Evolutionary conservation across 64 coral and sea anemone genomes (phyloP).

Genomic region (Pachyseris speciosa): DNA sequence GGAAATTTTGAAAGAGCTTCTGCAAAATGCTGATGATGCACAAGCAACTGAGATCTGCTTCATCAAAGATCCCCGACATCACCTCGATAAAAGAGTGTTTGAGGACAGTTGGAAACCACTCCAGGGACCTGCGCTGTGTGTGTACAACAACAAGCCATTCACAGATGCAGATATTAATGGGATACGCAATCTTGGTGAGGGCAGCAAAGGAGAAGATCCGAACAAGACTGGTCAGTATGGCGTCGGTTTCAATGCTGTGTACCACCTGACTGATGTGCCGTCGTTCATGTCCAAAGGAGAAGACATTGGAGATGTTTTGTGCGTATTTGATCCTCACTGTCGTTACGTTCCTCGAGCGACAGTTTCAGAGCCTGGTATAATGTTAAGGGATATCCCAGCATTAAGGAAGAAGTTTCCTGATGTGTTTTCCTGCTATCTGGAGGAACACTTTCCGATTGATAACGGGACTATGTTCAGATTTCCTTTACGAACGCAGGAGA

Average conservation of each 20-base stretch:
- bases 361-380: constrained; percentile 49
- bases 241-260: constrained; percentile 93
- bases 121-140: constrained; percentile 89
- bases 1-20: constrained; percentile 92
- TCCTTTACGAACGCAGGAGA: constrained; percentile 35
- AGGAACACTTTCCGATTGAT: constrained; percentile 27
- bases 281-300: constrained; percentile 68
- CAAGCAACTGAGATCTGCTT: constrained; percentile 90
- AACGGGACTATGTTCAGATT: constrained; percentile 75
- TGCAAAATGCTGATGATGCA: constrained; percentile 96
- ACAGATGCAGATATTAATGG: constrained; percentile 66
- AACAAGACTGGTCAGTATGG: constrained; percentile 96
- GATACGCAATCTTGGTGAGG: constrained; percentile 81
- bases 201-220: constrained; percentile 88
- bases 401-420: constrained; percentile 62
- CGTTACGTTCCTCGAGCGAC: constrained; percentile 66
- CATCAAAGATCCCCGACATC: constrained; percentile 72
- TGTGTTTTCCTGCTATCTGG: constrained; percentile 70
- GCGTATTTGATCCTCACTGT: constrained; percentile 77
- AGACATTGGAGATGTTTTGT: constrained; percentile 73
- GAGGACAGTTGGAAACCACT: constrained; percentile 79
- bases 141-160: constrained; percentile 91
- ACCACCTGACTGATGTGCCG: constrained; percentile 90
- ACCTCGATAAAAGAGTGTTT: constrained; percentile 59
- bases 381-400: background rate